Evolutionary conservation across 2,888 invertebrate species (phyloP).

Genomic region (Lampropteryx suffumata): DNA sequence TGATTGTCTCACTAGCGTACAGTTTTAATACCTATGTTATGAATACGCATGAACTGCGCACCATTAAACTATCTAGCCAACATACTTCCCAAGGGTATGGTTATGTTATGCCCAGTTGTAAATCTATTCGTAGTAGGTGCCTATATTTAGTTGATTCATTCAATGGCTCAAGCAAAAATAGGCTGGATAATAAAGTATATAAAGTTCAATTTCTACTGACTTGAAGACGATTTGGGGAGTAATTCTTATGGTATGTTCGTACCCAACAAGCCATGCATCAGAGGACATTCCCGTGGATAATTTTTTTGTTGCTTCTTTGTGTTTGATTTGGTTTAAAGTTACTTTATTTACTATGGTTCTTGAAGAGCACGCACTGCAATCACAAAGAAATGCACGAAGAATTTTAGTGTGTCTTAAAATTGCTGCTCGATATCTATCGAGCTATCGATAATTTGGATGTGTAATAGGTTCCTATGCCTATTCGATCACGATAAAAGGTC

Average conservation of each 20-base stretch:
- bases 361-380: constrained; percentile 49
- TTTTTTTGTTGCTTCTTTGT: constrained; percentile 52
- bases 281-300: constrained; percentile 54
- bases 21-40: background rate
- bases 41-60: background rate
- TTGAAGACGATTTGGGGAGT: constrained; percentile 7
- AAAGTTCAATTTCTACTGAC: constrained; percentile 35
- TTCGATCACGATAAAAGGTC: too few relatives aligned
- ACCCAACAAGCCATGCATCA: constrained; percentile 41
- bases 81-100: constrained; percentile 45
- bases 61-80: constrained; percentile 40
- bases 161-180: constrained; percentile 23
- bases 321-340: constrained; percentile 36
- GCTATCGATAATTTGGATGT: too few relatives aligned
- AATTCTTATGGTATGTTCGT: constrained; percentile 29
- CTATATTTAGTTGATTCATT: constrained; percentile 40
- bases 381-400: constrained; percentile 48
- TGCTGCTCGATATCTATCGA: too few relatives aligned
- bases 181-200: constrained; percentile 18
- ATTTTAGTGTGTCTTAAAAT: constrained; percentile 23
- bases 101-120: constrained; percentile 58
- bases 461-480: background rate
- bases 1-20: background rate
- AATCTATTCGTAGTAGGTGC: constrained; percentile 48
- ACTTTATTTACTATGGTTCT: constrained; percentile 29